A percentile compares a stretch with the other conserved stretches of the same genome.
Conservation (phyloP, 2,888 invertebrate genomes). For the Limenitis camilla region DNA sequence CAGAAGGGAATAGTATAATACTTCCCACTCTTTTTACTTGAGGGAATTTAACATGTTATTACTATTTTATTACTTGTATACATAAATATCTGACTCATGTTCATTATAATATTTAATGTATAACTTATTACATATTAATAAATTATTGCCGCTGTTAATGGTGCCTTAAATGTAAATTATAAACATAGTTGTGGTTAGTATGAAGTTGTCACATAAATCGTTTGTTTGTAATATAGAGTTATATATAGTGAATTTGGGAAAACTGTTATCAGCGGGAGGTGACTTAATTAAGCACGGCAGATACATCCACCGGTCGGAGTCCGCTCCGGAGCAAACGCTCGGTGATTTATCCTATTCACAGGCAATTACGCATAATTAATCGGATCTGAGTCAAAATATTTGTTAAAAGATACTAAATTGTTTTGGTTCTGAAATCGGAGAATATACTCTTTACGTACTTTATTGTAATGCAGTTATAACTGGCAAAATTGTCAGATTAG, state of each 20-base stretch:
- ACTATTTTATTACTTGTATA: no score
- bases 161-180: background rate
- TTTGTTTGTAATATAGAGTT: conserved; percentile 11
- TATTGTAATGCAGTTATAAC: no score
- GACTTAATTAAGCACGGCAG: conserved; percentile 11
- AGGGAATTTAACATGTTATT: no score
- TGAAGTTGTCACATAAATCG: conserved; percentile 16
- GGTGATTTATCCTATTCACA: conserved; percentile 4
- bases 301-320: background rate
- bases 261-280: conserved; percentile 13
- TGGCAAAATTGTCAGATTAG: no score
- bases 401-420: background rate
- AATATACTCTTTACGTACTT: no score
- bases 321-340: background rate
- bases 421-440: no score
- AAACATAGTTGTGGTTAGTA: background rate
- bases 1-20: no score
- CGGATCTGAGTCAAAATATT: background rate
- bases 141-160: no score
- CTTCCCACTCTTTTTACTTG: no score
- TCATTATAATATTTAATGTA: no score
- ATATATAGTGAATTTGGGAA: conserved; percentile 1
- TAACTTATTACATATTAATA: no score
- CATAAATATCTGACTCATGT: no score
- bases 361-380: background rate